Evolutionary conservation across 2,797 vertebrate genomes (phyloP).

Genomic region (Echeneis naucrates): DNA sequence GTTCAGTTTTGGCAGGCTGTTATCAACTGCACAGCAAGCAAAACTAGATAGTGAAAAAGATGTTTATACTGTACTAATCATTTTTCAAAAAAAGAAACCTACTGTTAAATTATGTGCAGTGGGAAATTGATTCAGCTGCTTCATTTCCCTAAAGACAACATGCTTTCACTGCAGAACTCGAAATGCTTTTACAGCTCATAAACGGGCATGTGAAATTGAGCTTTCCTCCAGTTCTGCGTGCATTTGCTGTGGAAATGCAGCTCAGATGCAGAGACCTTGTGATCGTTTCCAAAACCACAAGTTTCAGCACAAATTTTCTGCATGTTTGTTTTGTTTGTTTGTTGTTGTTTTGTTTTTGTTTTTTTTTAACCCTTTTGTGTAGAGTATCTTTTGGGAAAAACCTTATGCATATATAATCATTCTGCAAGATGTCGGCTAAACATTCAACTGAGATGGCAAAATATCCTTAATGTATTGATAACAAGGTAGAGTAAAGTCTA

Average conservation of each 20-base stretch:
- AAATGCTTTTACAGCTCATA: not conserved
- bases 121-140: not conserved
- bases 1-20: not conserved
- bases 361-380: no score
- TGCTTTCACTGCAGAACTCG: not conserved
- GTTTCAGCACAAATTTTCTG: not conserved
- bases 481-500: constrained; percentile 12
- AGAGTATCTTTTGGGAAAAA: no score
- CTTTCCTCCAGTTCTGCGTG: not conserved
- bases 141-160: not conserved
- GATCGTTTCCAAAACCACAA: not conserved
- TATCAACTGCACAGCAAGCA: not conserved
- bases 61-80: not conserved
- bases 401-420: not conserved
- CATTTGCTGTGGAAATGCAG: not conserved
- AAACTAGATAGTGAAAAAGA: not conserved
- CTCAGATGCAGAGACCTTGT: not conserved
- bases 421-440: constrained; percentile 5
- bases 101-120: not conserved
- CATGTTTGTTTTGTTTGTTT: not conserved
- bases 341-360: not conserved
- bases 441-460: constrained; percentile 3
- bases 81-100: not conserved
- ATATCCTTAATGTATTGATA: constrained; percentile 6
- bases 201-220: not conserved